These are phyloP conservation scores for Buathra laborator DNA, from an alignment of 2,888 invertebrate genomes.

Conservation along the genomic window DNA sequence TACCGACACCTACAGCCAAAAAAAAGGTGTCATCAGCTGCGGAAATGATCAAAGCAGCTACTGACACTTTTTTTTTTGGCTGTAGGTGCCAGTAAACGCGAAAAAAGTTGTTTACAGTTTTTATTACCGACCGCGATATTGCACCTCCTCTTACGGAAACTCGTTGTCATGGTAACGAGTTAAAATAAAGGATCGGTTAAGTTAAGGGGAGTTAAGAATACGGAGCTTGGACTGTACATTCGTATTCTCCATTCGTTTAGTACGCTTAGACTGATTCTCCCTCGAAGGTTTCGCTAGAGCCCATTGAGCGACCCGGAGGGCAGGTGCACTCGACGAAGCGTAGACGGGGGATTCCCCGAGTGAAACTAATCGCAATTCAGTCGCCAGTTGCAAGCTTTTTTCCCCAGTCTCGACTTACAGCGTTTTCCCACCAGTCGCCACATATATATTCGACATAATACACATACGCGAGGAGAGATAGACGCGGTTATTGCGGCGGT, in stretches of 20 bases:
- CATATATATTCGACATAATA: slow-evolving; percentile 19
- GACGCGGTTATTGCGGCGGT: slow-evolving; percentile 33
- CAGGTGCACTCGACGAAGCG: slow-evolving; percentile 78
- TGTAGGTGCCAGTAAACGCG: no score
- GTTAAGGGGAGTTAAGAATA: no score
- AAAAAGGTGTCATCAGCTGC: no score
- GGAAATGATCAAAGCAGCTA: no score
- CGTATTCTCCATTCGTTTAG: slow-evolving; percentile 36
- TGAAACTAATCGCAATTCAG: slow-evolving; percentile 78
- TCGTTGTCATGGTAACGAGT: no score
- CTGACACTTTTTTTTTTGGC: no score
- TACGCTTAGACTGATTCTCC: slow-evolving; percentile 36
- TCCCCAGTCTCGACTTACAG: slow-evolving; percentile 31
- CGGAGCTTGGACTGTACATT: no score
- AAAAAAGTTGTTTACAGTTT: no score
- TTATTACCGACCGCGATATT: no score
- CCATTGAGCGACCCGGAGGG: slow-evolving; percentile 62
- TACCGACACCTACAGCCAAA: no score
- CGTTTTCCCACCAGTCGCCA: not conserved
- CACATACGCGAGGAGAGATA: slow-evolving; percentile 17
- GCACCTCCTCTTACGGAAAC: no score
- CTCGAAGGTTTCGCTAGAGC: slow-evolving; percentile 52
- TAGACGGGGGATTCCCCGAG: slow-evolving; percentile 74
- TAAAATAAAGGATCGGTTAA: no score
- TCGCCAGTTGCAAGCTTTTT: slow-evolving; percentile 56